A percentile compares a stretch with the other conserved stretches of the same genome.
Conservation (phyloP, 1,140 invertebrate species). For the Cyrtorhinus lividipennis region DNA sequence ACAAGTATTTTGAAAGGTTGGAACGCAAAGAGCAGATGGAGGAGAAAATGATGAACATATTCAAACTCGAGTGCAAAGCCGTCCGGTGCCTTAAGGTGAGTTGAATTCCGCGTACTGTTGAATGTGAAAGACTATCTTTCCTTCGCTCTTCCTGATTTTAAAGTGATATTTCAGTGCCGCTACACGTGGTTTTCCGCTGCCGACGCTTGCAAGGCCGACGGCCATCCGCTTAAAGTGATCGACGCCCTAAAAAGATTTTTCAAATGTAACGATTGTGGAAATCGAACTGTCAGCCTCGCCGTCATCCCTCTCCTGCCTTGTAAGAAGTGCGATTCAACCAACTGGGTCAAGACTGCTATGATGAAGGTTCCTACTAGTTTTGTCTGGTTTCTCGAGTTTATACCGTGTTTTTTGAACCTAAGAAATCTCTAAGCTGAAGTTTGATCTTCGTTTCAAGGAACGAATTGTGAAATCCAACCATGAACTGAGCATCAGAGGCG, state of each 20-base stretch:
- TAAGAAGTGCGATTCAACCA: slow-evolving; percentile 53
- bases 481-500: slow-evolving; percentile 22
- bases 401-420: neutral
- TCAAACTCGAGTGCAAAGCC: slow-evolving; percentile 70
- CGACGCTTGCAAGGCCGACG: slow-evolving; percentile 66
- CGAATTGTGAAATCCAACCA: slow-evolving; percentile 12
- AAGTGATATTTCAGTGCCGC: slow-evolving; percentile 45
- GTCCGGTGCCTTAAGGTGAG: slow-evolving; percentile 58
- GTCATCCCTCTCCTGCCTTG: slow-evolving; percentile 61
- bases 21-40: slow-evolving; percentile 84
- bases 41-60: slow-evolving; percentile 78
- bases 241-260: slow-evolving; percentile 79
- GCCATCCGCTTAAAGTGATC: slow-evolving; percentile 59
- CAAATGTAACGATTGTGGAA: slow-evolving; percentile 71
- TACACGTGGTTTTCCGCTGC: slow-evolving; percentile 74
- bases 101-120: neutral
- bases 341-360: slow-evolving; percentile 67
- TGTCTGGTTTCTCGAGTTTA: neutral
- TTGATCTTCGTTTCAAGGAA: too few relatives aligned
- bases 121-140: neutral
- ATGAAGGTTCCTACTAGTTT: slow-evolving; percentile 34
- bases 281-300: slow-evolving; percentile 61
- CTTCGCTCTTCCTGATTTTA: neutral
- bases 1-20: slow-evolving; percentile 75
- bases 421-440: neutral